Conservation (phyloP, 2,113 vertebrate species). For the Stercorarius parasiticus region DNA sequence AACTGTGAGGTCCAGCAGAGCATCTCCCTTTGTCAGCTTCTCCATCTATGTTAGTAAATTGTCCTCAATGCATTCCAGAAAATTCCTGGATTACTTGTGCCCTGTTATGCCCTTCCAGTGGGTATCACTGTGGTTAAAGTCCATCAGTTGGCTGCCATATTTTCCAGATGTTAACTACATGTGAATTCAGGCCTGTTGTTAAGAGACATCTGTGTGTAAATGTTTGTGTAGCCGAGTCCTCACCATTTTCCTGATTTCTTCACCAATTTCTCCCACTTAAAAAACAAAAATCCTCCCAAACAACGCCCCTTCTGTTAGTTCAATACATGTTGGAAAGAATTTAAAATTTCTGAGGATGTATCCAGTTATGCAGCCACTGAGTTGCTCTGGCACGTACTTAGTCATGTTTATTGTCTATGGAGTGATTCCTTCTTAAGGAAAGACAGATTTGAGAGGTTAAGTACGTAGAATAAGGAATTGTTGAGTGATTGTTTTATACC, state of each 20-base stretch:
- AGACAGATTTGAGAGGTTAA: neutral
- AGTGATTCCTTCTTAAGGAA: neutral
- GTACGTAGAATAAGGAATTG: neutral
- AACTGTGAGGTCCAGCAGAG: neutral
- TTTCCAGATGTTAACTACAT: neutral
- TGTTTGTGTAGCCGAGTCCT: neutral
- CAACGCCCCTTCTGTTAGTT: neutral
- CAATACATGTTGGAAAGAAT: neutral
- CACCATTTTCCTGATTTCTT: neutral
- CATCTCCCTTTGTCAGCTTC: neutral
- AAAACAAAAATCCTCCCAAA: neutral
- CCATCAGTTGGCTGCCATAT: neutral
- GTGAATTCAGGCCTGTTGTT: neutral
- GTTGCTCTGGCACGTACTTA: neutral
- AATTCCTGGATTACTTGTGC: neutral
- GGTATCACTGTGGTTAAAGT: neutral
- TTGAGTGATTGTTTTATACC: neutral
- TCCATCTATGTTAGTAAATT: neutral
- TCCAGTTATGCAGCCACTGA: neutral
- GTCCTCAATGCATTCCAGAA: neutral
- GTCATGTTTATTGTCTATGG: neutral
- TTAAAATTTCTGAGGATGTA: neutral
- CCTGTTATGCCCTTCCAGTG: neutral
- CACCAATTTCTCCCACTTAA: neutral
- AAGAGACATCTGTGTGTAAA: neutral